Evolutionary conservation across 2,113 vertebrate species (phyloP).

Genomic region (Esox niger): DNA sequence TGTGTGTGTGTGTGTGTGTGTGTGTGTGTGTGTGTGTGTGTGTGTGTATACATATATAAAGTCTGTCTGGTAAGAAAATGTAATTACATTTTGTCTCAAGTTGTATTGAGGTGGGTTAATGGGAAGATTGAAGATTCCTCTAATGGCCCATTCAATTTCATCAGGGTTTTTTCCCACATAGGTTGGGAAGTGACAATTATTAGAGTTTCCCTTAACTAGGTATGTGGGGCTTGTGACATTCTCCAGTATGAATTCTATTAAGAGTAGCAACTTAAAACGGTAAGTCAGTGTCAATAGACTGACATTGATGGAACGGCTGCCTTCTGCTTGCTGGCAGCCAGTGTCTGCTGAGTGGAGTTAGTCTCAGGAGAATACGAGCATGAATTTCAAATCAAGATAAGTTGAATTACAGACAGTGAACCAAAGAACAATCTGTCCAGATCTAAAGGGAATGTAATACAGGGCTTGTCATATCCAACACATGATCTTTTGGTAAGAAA

Average conservation of each 20-base stretch:
- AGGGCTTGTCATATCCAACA: background rate
- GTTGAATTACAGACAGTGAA: background rate
- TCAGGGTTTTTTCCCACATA: background rate
- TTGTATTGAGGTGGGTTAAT: constrained; percentile 30
- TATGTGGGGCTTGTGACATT: background rate
- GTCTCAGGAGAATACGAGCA: constrained; percentile 2
- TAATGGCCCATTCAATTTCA: constrained; percentile 1
- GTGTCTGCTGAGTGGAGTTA: constrained; percentile 11
- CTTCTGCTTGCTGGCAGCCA: constrained; percentile 11
- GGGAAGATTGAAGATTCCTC: constrained; percentile 2
- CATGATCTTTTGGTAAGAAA: too few relatives aligned
- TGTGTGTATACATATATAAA: too few relatives aligned
- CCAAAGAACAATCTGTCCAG: background rate
- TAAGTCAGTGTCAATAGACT: constrained; percentile 17
- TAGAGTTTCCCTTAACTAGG: background rate
- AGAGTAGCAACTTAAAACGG: constrained; percentile 10
- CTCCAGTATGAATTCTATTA: constrained; percentile 21
- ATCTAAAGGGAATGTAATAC: background rate
- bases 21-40: background rate
- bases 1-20: constrained; percentile 4
- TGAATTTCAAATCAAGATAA: constrained; percentile 14
- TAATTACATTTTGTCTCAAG: constrained; percentile 13
- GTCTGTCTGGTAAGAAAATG: background rate
- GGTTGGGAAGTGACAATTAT: background rate
- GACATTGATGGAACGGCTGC: constrained; percentile 31